Conservation (phyloP, 2,888 invertebrate species). For the Tryphoninae sp. region DNA sequence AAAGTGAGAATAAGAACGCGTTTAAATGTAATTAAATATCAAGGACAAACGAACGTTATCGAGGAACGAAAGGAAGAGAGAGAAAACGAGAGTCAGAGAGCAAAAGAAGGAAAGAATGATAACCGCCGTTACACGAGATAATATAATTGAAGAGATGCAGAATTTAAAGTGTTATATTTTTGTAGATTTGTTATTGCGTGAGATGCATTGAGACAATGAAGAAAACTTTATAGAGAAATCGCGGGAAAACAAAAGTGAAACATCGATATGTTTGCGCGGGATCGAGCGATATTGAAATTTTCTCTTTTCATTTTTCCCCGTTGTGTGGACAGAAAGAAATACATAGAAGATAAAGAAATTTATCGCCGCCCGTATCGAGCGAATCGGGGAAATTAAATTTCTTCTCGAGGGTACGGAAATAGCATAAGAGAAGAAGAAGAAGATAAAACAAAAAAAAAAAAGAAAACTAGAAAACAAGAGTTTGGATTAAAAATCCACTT, state of each 20-base stretch:
- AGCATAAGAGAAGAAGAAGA: conserved; percentile 8
- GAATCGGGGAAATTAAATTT: conserved; percentile 20
- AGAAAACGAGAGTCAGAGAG: conserved; percentile 64
- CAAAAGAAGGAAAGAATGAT: conserved; percentile 62
- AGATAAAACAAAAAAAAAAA: conserved; percentile 20
- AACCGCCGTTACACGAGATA: conserved; percentile 75
- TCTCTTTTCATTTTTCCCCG: conserved; percentile 27
- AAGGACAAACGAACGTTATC: conserved; percentile 36
- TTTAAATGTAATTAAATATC: conserved; percentile 66
- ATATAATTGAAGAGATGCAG: conserved; percentile 74
- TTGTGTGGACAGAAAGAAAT: background rate
- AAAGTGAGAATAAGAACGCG: conserved; percentile 65
- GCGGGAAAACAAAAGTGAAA: conserved; percentile 48
- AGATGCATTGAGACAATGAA: conserved; percentile 80
- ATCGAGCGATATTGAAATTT: conserved; percentile 35
- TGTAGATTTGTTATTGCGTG: conserved; percentile 81
- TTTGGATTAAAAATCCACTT: conserved; percentile 48
- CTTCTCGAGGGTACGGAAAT: conserved; percentile 35
- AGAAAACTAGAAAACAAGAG: conserved; percentile 9
- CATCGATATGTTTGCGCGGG: conserved; percentile 39
- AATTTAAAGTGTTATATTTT: conserved; percentile 80
- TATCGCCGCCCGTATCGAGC: conserved; percentile 2
- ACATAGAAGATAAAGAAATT: background rate
- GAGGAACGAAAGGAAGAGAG: conserved; percentile 41
- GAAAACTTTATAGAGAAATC: conserved; percentile 59